These are phyloP conservation scores for Pseudoatta argentina DNA, from an alignment of 1,140 invertebrate genomes.

Conservation along the genomic window DNA sequence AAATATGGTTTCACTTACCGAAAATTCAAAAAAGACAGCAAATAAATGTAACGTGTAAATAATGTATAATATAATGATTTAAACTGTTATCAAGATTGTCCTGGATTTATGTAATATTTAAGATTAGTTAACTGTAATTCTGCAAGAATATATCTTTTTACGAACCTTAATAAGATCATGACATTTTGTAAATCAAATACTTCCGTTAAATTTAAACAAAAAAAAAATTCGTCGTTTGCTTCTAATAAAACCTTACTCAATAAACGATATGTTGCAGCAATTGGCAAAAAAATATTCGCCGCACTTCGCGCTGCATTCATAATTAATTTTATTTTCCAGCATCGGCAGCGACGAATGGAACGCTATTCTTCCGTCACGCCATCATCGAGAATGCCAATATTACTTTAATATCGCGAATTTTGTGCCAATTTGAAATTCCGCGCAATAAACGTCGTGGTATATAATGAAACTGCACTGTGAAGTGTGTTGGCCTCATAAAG, in stretches of 20 bases:
- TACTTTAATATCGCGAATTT: constrained; percentile 60
- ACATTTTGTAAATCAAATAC: not conserved
- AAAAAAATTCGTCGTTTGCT: not conserved
- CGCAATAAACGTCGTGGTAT: constrained; percentile 55
- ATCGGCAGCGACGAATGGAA: constrained; percentile 35
- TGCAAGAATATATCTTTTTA: not conserved
- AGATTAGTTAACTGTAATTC: not conserved
- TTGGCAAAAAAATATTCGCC: constrained; percentile 19
- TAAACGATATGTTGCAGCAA: constrained; percentile 18
- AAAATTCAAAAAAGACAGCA: constrained; percentile 1
- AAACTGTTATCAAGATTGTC: not conserved
- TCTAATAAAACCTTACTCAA: constrained; percentile 42
- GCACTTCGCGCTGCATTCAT: constrained; percentile 7
- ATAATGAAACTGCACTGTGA: constrained; percentile 52
- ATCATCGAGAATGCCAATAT: constrained; percentile 59
- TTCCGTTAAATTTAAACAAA: constrained; percentile 13
- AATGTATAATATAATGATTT: not conserved
- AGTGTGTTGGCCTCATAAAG: constrained; percentile 48
- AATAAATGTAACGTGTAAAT: constrained; percentile 19
- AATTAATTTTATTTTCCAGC: constrained; percentile 59
- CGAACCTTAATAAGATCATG: not conserved
- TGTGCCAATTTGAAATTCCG: constrained; percentile 60
- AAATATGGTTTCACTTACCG: constrained; percentile 7
- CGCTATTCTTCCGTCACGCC: constrained; percentile 49
- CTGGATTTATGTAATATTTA: not conserved